phyloP scores from a whole-genome alignment of 2,113 vertebrate genomes.

The Coptodon bakossiorum region DNA sequence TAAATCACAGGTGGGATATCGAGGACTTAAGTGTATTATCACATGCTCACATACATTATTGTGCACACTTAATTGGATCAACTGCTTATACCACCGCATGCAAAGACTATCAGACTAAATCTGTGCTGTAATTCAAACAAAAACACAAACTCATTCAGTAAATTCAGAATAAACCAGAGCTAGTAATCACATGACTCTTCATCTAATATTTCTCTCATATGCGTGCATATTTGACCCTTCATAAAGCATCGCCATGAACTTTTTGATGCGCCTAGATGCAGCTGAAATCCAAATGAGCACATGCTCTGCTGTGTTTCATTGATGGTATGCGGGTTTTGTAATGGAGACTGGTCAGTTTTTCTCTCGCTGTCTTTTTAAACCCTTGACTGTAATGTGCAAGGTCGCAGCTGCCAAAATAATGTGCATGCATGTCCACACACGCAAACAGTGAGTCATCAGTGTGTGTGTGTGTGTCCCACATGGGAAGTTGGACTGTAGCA shows the following conservation, averaged over 20 bases:
- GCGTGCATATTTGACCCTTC: not conserved
- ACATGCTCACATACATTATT: not conserved
- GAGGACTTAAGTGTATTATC: not conserved
- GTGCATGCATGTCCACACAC: not conserved
- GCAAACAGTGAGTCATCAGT: not conserved
- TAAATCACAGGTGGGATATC: not conserved
- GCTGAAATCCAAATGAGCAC: not conserved
- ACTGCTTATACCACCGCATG: not conserved
- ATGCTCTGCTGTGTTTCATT: not conserved
- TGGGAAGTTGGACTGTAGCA: constrained; percentile 4
- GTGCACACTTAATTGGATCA: not conserved
- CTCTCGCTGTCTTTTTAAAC: constrained; percentile 2
- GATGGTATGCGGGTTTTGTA: not conserved
- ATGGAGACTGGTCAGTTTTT: not conserved
- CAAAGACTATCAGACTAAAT: not conserved
- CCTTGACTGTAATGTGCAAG: constrained; percentile 22
- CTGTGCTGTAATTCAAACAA: not conserved
- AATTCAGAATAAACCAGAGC: not conserved
- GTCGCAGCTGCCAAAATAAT: constrained; percentile 36
- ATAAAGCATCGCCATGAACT: not conserved
- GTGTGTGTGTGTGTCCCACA: constrained; percentile 4
- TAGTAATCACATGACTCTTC: not conserved
- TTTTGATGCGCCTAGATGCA: not conserved
- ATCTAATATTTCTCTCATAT: not conserved
- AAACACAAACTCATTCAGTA: not conserved